Conservation (phyloP, 2,888 invertebrate species). For the Heliconius erato region DNA sequence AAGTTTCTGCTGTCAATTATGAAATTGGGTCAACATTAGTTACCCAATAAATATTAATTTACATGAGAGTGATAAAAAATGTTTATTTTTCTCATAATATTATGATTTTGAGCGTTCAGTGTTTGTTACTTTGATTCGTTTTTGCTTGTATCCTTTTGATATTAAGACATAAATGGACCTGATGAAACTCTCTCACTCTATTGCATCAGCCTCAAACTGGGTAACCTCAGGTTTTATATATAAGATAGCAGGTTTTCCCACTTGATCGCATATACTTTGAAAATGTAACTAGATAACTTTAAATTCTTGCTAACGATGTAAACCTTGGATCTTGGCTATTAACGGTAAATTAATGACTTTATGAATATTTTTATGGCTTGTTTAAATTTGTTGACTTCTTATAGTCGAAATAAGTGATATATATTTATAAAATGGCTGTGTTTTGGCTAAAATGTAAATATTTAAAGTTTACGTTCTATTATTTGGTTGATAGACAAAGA, state of each 20-base stretch:
- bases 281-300: conserved; percentile 52
- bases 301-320: conserved; percentile 25
- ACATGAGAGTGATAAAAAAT: conserved; percentile 13
- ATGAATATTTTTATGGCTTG: conserved; percentile 12
- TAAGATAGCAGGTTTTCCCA: conserved; percentile 65
- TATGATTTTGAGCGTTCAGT: conserved; percentile 23
- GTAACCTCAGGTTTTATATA: conserved; percentile 68
- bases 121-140: conserved; percentile 1
- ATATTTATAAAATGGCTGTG: not conserved
- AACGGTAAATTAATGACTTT: conserved; percentile 12
- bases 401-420: not conserved
- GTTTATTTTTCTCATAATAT: not conserved
- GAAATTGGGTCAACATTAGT: conserved; percentile 24
- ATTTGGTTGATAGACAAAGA: not conserved
- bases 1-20: conserved; percentile 7
- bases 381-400: conserved; percentile 3
- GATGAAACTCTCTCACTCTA: conserved; percentile 71
- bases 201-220: conserved; percentile 79
- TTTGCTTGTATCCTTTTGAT: conserved; percentile 13
- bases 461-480: not conserved
- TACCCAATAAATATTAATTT: conserved; percentile 28
- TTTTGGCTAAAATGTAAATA: not conserved
- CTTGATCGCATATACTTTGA: conserved; percentile 60
- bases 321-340: conserved; percentile 10
- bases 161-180: conserved; percentile 63